Conservation (phyloP, 2,888 invertebrate species). For the Spisula solida region DNA sequence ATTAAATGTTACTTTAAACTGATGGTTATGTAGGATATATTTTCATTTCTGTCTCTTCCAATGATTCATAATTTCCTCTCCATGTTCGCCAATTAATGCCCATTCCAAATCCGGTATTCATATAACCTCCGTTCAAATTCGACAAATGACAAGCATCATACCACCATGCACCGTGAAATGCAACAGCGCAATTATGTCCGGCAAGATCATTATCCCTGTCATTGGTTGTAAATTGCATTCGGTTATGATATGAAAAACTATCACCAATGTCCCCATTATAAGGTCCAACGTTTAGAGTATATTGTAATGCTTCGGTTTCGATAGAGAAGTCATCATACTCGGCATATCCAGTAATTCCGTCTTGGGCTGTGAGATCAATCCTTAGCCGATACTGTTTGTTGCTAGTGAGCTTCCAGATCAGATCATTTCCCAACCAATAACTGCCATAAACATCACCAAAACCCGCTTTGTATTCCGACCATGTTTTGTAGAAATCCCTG, state of each 20-base stretch:
- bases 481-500: conserved; percentile 52
- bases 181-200: background rate
- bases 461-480: conserved; percentile 48
- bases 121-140: background rate
- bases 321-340: conserved; percentile 41
- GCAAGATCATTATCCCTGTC: background rate
- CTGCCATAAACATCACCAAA: conserved; percentile 49
- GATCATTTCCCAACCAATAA: conserved; percentile 58
- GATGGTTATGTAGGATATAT: background rate
- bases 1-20: too few species aligned
- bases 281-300: conserved; percentile 28
- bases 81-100: conserved; percentile 45
- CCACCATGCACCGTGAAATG: background rate
- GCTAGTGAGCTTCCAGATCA: conserved; percentile 40
- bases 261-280: conserved; percentile 51
- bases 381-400: conserved; percentile 47
- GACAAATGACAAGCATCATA: background rate
- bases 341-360: conserved; percentile 27
- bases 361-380: conserved; percentile 39
- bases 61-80: conserved; percentile 19
- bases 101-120: conserved; percentile 19
- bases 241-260: conserved; percentile 7
- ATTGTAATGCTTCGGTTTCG: conserved; percentile 4
- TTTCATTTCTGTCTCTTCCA: conserved; percentile 48
- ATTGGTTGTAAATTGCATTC: background rate